These are phyloP conservation scores for Ivindomyrus marchei DNA, from an alignment of 2,113 vertebrate species.

Conservation along the genomic window DNA sequence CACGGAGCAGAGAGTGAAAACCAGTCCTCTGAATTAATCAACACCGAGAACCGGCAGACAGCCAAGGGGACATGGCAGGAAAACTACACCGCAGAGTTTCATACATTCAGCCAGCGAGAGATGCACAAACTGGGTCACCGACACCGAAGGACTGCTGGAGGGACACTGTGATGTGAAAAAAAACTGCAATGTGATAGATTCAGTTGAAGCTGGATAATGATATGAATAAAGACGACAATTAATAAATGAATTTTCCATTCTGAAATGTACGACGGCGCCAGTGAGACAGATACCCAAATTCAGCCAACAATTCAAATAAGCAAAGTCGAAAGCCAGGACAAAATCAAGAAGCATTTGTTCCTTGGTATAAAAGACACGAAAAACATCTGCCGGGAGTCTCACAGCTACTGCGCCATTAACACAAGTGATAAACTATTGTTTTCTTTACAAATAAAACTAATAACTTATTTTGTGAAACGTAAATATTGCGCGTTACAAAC, in stretches of 20 bases:
- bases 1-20: neutral
- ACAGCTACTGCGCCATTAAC: neutral
- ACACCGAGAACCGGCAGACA: neutral
- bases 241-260: neutral
- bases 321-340: neutral
- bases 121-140: slow-evolving; percentile 3
- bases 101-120: neutral
- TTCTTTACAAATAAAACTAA: slow-evolving; percentile 43
- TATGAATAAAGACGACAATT: neutral
- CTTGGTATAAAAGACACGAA: neutral
- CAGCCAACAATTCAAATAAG: neutral
- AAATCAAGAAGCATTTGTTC: neutral
- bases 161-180: neutral
- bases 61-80: neutral
- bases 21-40: neutral
- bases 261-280: neutral
- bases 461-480: slow-evolving; percentile 14
- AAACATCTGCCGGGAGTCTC: neutral
- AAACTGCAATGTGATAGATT: neutral
- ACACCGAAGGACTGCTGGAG: neutral
- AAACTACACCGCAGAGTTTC: neutral
- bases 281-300: neutral
- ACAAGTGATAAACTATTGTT: slow-evolving; percentile 23
- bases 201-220: neutral
- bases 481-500: neutral